Conservation (phyloP, 1,140 invertebrate genomes). For the Euura lappo region DNA sequence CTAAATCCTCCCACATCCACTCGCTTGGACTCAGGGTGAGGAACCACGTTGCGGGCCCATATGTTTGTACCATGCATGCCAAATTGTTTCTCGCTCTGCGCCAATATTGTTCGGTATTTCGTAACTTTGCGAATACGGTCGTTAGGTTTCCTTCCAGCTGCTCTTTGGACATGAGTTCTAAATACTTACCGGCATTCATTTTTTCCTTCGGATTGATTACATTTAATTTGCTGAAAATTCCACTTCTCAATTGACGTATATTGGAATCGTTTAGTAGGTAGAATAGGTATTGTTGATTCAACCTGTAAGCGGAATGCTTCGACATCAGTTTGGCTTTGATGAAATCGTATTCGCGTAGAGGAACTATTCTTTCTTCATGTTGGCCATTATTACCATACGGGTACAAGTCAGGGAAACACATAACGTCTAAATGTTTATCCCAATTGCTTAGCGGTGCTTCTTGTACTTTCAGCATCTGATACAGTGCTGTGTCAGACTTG, state of each 20-base stretch:
- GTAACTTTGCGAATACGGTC: slow-evolving; percentile 27
- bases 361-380: slow-evolving; percentile 19
- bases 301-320: slow-evolving; percentile 19
- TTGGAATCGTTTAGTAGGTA: slow-evolving; percentile 27
- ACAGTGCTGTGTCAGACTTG: slow-evolving; percentile 21
- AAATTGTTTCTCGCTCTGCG: slow-evolving; percentile 14
- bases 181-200: slow-evolving; percentile 20
- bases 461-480: slow-evolving; percentile 25
- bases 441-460: slow-evolving; percentile 22
- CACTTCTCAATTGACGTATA: slow-evolving; percentile 23
- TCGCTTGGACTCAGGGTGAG: slow-evolving; percentile 38
- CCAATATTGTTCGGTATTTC: slow-evolving; percentile 34
- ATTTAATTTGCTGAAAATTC: slow-evolving; percentile 28
- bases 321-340: slow-evolving; percentile 27
- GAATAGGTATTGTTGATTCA: slow-evolving; percentile 32
- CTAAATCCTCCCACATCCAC: slow-evolving; percentile 37
- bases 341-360: slow-evolving; percentile 22
- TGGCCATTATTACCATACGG: slow-evolving; percentile 26
- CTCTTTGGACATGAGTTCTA: slow-evolving; percentile 17
- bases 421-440: slow-evolving; percentile 19
- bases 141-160: slow-evolving; percentile 30
- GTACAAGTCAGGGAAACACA: slow-evolving; percentile 27
- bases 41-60: slow-evolving; percentile 38
- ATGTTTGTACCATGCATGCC: slow-evolving; percentile 18
- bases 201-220: slow-evolving; percentile 18